Conservation (phyloP, 2,113 vertebrate genomes). For the Polypterus bichir region DNA sequence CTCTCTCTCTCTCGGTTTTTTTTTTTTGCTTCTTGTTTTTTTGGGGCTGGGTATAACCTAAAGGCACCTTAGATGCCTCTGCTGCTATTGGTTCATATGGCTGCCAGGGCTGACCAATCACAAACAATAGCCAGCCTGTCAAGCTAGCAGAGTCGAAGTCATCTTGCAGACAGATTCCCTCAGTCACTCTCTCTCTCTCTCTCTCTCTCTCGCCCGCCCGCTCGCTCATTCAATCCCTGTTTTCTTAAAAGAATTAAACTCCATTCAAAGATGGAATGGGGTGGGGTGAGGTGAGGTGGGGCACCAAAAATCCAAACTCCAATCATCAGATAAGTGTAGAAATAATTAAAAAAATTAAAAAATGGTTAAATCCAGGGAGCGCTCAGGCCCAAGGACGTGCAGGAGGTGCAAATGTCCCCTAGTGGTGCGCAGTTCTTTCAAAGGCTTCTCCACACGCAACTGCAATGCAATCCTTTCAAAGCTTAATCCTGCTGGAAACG, state of each 20-base stretch:
- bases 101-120: conserved; percentile 38
- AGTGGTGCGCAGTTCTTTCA: neutral
- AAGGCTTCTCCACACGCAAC: neutral
- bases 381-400: no score
- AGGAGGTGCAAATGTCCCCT: no score
- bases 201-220: conserved; percentile 15
- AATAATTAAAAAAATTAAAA: no score
- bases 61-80: conserved; percentile 63
- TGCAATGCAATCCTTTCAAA: neutral
- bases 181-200: neutral
- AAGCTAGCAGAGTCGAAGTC: conserved; percentile 59
- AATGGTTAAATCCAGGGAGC: no score
- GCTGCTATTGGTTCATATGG: conserved; percentile 50
- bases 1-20: conserved; percentile 27
- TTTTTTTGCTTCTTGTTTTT: conserved; percentile 39
- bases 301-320: no score
- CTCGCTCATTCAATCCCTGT: conserved; percentile 5
- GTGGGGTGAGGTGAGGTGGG: no score
- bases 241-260: no score
- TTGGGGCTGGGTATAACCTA: conserved; percentile 60
- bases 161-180: conserved; percentile 38
- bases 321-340: no score
- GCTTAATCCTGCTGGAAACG: conserved; percentile 22
- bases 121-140: conserved; percentile 46
- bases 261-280: no score